Percentiles rank a stretch among this genome's conserved stretches.
phyloP scores from a whole-genome alignment of 2,888 invertebrate genomes.

The Hypomecis punctinalis region DNA sequence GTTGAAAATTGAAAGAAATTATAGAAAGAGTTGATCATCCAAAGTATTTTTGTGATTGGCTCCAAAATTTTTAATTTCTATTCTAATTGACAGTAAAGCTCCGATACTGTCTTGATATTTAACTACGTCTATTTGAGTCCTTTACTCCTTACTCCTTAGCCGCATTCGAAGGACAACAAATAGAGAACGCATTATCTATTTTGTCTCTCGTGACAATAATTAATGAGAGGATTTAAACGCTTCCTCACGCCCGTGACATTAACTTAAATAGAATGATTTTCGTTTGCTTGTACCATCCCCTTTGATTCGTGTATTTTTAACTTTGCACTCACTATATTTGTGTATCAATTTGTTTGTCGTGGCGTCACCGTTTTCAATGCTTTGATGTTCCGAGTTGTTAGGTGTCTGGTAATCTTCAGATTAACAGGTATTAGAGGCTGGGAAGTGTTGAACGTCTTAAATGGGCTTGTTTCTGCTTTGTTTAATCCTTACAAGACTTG shows the following conservation, averaged over 20 bases:
- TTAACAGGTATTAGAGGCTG: slow-evolving; percentile 64
- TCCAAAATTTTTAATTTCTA: no score
- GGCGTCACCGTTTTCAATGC: slow-evolving; percentile 69
- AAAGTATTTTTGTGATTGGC: no score
- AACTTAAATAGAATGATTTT: slow-evolving; percentile 84
- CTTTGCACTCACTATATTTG: slow-evolving; percentile 73
- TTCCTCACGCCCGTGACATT: slow-evolving; percentile 86
- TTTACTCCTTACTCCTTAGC: slow-evolving; percentile 57
- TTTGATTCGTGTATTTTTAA: slow-evolving; percentile 84
- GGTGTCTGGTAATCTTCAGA: slow-evolving; percentile 78
- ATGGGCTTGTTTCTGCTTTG: slow-evolving; percentile 47
- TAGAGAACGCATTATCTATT: slow-evolving; percentile 83
- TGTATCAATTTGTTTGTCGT: slow-evolving; percentile 80
- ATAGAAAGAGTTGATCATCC: no score
- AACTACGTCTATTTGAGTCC: slow-evolving; percentile 62
- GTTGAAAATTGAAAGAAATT: no score
- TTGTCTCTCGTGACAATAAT: slow-evolving; percentile 84
- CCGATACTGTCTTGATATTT: slow-evolving; percentile 60
- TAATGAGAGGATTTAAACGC: slow-evolving; percentile 85
- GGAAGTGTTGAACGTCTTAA: slow-evolving; percentile 60
- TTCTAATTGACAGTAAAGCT: no score
- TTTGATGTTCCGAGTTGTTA: slow-evolving; percentile 80
- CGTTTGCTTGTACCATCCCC: slow-evolving; percentile 72
- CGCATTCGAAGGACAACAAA: slow-evolving; percentile 74
- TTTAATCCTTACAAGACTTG: slow-evolving; percentile 21